phyloP scores from a whole-genome alignment of 92 coral and sea anemone genomes.

The Phymanthus crucifer region DNA sequence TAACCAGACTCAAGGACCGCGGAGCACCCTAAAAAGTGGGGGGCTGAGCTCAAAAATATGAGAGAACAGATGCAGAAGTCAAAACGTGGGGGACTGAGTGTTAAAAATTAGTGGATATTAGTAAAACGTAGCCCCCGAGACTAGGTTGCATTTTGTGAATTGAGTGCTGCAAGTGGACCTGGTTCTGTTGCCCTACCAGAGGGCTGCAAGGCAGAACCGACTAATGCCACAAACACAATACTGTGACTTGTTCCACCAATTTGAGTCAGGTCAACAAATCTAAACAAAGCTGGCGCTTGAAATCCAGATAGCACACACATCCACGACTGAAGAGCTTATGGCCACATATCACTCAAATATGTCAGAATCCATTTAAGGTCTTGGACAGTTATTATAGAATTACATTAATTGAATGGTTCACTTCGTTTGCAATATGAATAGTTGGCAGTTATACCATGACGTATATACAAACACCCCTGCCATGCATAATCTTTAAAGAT shows the following conservation, averaged over 20 bases:
- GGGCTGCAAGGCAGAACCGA: too few species aligned
- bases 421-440: neutral
- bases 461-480: conserved; percentile 20
- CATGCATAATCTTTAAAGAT: conserved; percentile 18
- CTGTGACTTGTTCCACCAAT: neutral
- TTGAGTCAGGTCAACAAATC: neutral
- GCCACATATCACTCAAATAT: conserved; percentile 9
- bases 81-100: too few species aligned
- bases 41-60: too few species aligned
- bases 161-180: too few species aligned
- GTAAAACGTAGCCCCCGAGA: too few species aligned
- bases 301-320: neutral
- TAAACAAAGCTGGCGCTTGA: conserved; percentile 12
- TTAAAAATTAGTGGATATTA: too few species aligned
- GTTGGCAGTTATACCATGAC: conserved; percentile 10
- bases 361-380: neutral
- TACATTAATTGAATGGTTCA: neutral
- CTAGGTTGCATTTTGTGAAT: too few species aligned
- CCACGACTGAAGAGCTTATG: neutral
- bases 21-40: too few species aligned
- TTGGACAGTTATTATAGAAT: neutral
- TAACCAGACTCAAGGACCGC: too few species aligned
- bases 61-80: too few species aligned
- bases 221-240: neutral
- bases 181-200: too few species aligned